Evolutionary conservation across 2,888 invertebrate species (phyloP), one percentile per base, ranked within the genome.

Genomic region (Nephrocerus scutellatus): DNA sequence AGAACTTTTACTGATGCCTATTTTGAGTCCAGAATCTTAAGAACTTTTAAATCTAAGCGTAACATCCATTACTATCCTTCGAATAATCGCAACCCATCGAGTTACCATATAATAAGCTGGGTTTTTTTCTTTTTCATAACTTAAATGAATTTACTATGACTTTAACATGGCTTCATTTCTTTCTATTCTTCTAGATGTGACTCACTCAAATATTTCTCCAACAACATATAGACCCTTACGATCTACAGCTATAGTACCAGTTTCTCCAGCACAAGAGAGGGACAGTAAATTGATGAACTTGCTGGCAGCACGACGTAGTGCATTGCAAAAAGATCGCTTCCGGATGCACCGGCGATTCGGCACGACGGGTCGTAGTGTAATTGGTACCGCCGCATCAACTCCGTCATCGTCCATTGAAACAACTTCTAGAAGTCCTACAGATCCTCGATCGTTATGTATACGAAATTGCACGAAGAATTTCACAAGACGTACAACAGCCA

Each of bases 301-400:
- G 30, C 66, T 80, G 45, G 77, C 77, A 0, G 77, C 78, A 0
- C 66, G 80, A 19, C 70, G 82, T 33, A 71, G 75, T 25, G 78
- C 79, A 37, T 64, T 78, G 32, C 70, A 78, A 34, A 71, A 69
- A 10, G 75, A 74, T 19, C 68, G 76, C 28, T 68, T 74, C 48
- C 67, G 74, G 15, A 69, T 71, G 28, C 64, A 45, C 7, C 41
- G 48, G 13, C 56, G 62, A 14, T 49, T 57, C 4, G 56, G 55
- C 18, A 59, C 66, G 32, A 62, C 64, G 1, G 59, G 58, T 15
- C 57, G 63, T 28, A n/a, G n/a, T n/a, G n/a, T n/a, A n/a, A n/a
- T n/a, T n/a, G n/a, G n/a, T n/a, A 60, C 57, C 8, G 55, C 57
- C 9, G 55, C 57, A 1, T 51, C 31, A 14, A 48, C 32, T 6